Conservation (phyloP, 1,140 invertebrate genomes). For the Brachionus rubens region DNA sequence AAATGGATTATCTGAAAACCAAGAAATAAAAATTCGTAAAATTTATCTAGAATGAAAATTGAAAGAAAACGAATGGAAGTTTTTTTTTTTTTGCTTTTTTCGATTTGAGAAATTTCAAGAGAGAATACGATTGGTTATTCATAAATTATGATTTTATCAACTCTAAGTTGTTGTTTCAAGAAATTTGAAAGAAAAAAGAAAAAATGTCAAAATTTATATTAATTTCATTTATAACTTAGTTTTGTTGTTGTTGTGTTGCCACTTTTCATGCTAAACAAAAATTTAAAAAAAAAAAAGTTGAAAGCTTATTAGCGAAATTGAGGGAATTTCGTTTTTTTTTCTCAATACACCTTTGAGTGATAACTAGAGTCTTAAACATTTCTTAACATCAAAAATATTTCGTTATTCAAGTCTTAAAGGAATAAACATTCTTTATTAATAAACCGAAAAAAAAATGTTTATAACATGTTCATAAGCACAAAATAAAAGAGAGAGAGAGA, state of each 20-base stretch:
- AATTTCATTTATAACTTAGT: constrained; percentile 32
- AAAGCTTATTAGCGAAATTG: constrained; percentile 18
- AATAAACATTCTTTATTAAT: constrained; percentile 30
- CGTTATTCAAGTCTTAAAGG: background rate
- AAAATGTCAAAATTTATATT: constrained; percentile 43
- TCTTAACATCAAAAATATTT: background rate
- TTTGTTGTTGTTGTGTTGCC: background rate
- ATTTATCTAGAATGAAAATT: background rate
- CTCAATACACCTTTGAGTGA: constrained; percentile 24
- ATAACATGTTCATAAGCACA: constrained; percentile 7
- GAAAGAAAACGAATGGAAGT: background rate
- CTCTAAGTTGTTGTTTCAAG: background rate
- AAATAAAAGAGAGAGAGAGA: background rate
- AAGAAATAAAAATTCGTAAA: background rate
- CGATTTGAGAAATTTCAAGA: constrained; percentile 1
- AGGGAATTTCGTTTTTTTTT: constrained; percentile 7
- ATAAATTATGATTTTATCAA: constrained; percentile 21
- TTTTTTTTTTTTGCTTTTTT: too few relatives aligned
- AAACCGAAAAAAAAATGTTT: background rate
- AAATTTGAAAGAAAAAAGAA: background rate
- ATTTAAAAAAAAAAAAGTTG: background rate
- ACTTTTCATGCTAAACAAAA: constrained; percentile 22
- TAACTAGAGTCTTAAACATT: background rate
- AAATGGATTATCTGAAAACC: constrained; percentile 5
- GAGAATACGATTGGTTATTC: constrained; percentile 3